Evolutionary conservation across 2,113 vertebrate species (phyloP).

Genomic region (Strix uralensis): DNA sequence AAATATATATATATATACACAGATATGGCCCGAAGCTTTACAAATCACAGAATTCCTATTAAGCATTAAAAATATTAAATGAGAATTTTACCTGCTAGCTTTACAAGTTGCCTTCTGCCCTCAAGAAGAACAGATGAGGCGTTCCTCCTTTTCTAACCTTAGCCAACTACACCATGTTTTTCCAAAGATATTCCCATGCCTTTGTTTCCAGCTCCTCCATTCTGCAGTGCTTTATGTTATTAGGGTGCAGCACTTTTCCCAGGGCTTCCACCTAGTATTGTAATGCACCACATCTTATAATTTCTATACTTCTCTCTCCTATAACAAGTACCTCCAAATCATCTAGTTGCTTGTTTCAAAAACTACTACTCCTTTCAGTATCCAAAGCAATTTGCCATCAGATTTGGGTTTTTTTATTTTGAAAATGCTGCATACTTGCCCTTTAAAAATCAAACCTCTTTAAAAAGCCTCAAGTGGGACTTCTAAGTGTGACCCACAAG

Average conservation of each 20-base stretch:
- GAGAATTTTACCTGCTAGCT: not conserved
- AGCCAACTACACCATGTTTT: not conserved
- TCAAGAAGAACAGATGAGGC: not conserved
- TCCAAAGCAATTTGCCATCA: not conserved
- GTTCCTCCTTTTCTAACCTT: not conserved
- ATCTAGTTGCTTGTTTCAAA: not conserved
- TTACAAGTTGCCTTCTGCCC: not conserved
- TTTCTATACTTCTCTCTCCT: not conserved
- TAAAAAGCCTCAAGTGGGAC: not conserved
- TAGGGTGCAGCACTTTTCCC: not conserved
- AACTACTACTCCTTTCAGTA: not conserved
- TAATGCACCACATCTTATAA: not conserved
- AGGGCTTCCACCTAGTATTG: not conserved
- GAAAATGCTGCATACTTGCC: not conserved
- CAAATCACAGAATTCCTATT: not conserved
- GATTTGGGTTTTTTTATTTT: not conserved
- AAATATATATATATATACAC: not conserved
- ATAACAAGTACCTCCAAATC: not conserved
- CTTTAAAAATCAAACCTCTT: not conserved
- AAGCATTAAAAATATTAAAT: conserved; percentile 13
- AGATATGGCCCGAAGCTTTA: not conserved
- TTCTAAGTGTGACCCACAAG: not conserved
- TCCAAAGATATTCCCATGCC: not conserved
- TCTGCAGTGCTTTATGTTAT: not conserved
- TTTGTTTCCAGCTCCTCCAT: not conserved